phyloP scores from a whole-genome alignment of 1,140 invertebrate genomes.

The Aphelenchoides avenae region DNA sequence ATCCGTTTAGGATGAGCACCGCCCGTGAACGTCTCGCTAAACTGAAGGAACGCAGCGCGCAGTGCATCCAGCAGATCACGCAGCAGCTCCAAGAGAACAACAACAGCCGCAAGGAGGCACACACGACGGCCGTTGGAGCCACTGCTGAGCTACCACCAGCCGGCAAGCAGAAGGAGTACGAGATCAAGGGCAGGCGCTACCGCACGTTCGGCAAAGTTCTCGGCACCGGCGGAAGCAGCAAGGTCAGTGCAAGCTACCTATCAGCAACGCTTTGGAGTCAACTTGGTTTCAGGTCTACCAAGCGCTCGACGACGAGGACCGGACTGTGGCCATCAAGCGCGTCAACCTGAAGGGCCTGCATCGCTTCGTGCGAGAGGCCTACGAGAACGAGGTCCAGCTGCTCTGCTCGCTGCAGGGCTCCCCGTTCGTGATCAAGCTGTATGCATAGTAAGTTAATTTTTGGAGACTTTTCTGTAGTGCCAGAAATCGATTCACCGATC shows the following conservation, averaged over 20 bases:
- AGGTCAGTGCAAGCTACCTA: too few relatives aligned
- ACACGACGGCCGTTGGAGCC: too few relatives aligned
- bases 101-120: too few relatives aligned
- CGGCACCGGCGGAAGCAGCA: slow-evolving; percentile 75
- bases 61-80: too few relatives aligned
- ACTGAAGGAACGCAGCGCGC: too few relatives aligned
- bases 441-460: slow-evolving; percentile 75
- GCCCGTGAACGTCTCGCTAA: too few relatives aligned
- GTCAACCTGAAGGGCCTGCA: slow-evolving; percentile 71
- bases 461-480: slow-evolving; percentile 31
- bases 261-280: too few relatives aligned
- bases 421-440: slow-evolving; percentile 74
- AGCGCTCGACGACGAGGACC: slow-evolving; percentile 1
- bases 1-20: too few relatives aligned
- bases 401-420: slow-evolving; percentile 78
- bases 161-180: too few relatives aligned
- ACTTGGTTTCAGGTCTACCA: slow-evolving; percentile 7
- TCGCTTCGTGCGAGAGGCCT: slow-evolving; percentile 70
- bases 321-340: slow-evolving; percentile 60
- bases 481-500: background rate
- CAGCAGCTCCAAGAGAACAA: too few relatives aligned
- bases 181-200: too few relatives aligned
- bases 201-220: slow-evolving; percentile 90
- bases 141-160: too few relatives aligned
- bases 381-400: slow-evolving; percentile 82